Conservation (phyloP, 2,888 invertebrate genomes). For the Arge pagana region DNA sequence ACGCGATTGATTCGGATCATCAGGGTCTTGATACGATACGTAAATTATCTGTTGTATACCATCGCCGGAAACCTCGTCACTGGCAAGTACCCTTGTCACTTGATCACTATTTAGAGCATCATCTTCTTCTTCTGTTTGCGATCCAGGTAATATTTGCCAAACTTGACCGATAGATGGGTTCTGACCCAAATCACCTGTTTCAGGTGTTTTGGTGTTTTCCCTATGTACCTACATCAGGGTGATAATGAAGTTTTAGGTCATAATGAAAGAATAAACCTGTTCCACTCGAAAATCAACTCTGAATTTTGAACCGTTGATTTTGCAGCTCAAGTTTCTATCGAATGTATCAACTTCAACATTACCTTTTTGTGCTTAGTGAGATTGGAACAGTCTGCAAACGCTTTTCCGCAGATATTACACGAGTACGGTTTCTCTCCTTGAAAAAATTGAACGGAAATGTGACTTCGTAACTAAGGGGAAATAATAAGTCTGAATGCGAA, state of each 20-base stretch:
- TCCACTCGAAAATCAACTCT: not conserved
- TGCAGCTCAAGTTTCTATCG: not conserved
- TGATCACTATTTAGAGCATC: constrained; percentile 42
- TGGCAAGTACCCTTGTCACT: constrained; percentile 46
- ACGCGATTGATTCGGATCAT: constrained; percentile 54
- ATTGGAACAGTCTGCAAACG: constrained; percentile 79
- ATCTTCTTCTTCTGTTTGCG: constrained; percentile 41
- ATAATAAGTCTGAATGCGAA: not conserved
- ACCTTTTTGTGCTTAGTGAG: constrained; percentile 71
- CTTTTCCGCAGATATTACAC: constrained; percentile 73
- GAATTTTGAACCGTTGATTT: not conserved
- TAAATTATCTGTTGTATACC: constrained; percentile 60
- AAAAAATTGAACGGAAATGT: not conserved
- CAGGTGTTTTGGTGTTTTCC: constrained; percentile 45
- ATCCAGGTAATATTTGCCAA: constrained; percentile 51
- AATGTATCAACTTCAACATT: constrained; percentile 15
- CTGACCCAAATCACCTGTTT: constrained; percentile 36
- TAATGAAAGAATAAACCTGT: not conserved
- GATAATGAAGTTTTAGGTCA: not conserved
- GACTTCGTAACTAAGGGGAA: too few species aligned
- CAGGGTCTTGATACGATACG: constrained; percentile 60
- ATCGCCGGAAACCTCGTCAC: constrained; percentile 48
- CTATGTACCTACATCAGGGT: constrained; percentile 45
- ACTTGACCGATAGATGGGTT: constrained; percentile 41
- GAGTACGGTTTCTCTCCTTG: constrained; percentile 69